These are phyloP conservation scores for Crax fasciolata DNA, from an alignment of 2,797 vertebrate genomes.

Conservation along the genomic window DNA sequence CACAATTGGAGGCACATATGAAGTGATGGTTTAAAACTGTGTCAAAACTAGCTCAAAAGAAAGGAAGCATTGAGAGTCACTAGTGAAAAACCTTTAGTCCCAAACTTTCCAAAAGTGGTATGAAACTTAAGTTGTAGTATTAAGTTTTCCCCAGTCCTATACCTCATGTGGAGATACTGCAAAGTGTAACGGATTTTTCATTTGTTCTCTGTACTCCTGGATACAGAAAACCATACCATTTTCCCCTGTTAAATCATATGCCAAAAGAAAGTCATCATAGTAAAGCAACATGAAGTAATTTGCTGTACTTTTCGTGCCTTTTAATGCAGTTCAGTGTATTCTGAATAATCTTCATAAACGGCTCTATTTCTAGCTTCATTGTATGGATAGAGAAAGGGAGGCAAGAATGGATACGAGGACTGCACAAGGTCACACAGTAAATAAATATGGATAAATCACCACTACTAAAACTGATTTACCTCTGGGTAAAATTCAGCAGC, in stretches of 20 bases:
- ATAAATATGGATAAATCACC: neutral
- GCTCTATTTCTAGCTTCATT: neutral
- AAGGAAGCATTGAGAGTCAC: neutral
- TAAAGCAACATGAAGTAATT: neutral
- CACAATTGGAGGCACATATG: neutral
- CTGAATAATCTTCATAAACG: neutral
- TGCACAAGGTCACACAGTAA: constrained; percentile 18
- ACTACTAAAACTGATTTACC: neutral
- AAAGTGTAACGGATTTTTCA: neutral
- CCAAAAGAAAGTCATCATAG: neutral
- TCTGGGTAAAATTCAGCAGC: constrained; percentile 27
- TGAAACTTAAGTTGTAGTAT: neutral
- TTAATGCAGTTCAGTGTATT: neutral
- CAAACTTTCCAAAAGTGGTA: neutral
- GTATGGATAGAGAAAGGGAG: neutral
- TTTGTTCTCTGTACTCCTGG: neutral
- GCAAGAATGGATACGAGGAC: neutral
- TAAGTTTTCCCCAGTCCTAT: neutral
- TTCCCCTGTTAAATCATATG: neutral
- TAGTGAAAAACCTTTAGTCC: neutral
- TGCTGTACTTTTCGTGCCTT: neutral
- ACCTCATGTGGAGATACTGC: neutral
- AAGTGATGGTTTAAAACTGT: neutral
- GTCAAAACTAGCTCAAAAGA: neutral
- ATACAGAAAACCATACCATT: neutral